These are phyloP conservation scores for Mamestra brassicae DNA, from an alignment of 2,888 invertebrate species.

Conservation along the genomic window DNA sequence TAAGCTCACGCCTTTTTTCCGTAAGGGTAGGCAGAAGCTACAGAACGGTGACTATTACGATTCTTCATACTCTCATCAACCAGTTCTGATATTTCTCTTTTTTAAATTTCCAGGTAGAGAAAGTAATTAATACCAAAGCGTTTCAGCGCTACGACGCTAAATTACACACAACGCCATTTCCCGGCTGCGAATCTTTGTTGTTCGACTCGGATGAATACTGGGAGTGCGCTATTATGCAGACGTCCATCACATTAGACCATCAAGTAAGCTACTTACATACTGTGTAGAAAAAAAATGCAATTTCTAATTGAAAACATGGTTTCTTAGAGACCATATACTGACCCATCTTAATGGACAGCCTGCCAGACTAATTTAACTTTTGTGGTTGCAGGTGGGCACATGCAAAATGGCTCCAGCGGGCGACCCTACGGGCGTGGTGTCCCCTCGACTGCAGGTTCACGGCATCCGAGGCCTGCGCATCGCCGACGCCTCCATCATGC, in stretches of 20 bases:
- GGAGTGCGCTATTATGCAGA: constrained; percentile 93
- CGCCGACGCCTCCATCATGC: constrained; percentile 90
- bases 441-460: constrained; percentile 87
- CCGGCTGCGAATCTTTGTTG: constrained; percentile 92
- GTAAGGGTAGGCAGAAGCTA: no score
- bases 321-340: neutral
- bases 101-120: constrained; percentile 76
- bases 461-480: constrained; percentile 84
- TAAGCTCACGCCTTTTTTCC: neutral
- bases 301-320: neutral
- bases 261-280: constrained; percentile 81
- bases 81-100: neutral
- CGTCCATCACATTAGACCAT: constrained; percentile 94
- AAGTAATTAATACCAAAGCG: constrained; percentile 80
- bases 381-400: constrained; percentile 90
- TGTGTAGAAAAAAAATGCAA: neutral
- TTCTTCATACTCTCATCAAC: neutral
- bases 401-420: constrained; percentile 93
- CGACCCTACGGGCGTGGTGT: constrained; percentile 92
- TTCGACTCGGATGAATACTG: constrained; percentile 94
- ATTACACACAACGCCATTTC: constrained; percentile 90
- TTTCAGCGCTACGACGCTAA: constrained; percentile 82
- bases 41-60: no score
- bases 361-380: neutral
- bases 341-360: neutral